Percentiles rank a stretch among this genome's conserved stretches.
Conservation (phyloP, 2,113 vertebrate genomes). For the Petaurus breviceps region DNA sequence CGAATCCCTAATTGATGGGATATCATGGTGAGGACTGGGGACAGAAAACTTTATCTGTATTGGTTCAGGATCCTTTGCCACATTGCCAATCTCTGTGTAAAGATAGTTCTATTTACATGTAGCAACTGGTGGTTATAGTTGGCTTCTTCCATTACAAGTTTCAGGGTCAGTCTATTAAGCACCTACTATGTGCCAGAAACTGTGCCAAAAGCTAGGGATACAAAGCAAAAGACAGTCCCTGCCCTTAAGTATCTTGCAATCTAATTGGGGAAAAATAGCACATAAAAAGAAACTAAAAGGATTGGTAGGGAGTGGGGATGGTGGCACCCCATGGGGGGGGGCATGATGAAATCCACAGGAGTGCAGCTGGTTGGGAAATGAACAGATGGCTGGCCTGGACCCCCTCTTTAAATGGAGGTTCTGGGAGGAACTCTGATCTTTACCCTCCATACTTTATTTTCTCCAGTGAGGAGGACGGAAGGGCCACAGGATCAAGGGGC, state of each 20-base stretch:
- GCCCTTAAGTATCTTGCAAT: not conserved
- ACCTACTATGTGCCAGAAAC: not conserved
- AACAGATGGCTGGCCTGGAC: not conserved
- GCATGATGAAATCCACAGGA: not conserved
- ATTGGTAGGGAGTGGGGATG: not conserved
- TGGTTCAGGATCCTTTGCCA: not conserved
- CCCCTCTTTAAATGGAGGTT: not conserved
- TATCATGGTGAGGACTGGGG: not conserved
- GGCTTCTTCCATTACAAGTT: not conserved
- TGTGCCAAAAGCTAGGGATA: not conserved
- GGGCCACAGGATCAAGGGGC: not conserved
- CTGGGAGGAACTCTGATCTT: not conserved
- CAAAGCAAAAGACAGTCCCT: not conserved
- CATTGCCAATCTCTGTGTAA: not conserved
- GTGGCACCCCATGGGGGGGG: not conserved
- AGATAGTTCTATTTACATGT: not conserved
- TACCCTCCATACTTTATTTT: not conserved
- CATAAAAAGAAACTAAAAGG: not conserved
- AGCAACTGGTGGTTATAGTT: not conserved
- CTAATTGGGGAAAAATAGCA: not conserved
- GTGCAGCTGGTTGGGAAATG: not conserved
- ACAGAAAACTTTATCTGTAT: not conserved
- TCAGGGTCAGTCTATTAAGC: not conserved
- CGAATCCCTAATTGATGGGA: conserved; percentile 53
- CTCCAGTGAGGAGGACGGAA: not conserved